These are phyloP conservation scores for Solea solea DNA, from an alignment of 2,113 vertebrate species.

Conservation along the genomic window DNA sequence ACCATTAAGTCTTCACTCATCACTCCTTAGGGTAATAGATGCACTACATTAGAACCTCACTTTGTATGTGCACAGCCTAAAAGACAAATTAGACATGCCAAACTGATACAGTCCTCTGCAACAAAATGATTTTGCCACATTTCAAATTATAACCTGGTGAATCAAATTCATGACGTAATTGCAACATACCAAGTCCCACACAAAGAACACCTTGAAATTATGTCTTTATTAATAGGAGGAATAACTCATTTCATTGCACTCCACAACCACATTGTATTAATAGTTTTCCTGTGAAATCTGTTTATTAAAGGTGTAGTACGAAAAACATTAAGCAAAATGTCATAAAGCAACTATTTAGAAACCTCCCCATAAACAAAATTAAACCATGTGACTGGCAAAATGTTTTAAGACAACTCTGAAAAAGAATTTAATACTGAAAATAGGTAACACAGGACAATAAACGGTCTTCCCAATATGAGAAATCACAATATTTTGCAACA, in stretches of 20 bases:
- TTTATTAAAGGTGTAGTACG: slow-evolving; percentile 79
- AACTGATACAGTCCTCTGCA: no score
- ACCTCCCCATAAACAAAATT: slow-evolving; percentile 66
- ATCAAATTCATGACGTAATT: background rate
- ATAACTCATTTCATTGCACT: slow-evolving; percentile 67
- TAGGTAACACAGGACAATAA: slow-evolving; percentile 76
- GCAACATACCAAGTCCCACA: slow-evolving; percentile 13
- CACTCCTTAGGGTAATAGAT: no score
- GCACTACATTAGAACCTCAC: no score
- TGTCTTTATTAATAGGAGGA: slow-evolving; percentile 72
- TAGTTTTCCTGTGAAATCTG: slow-evolving; percentile 68
- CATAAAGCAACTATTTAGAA: slow-evolving; percentile 72
- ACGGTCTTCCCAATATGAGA: slow-evolving; percentile 87
- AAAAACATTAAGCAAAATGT: slow-evolving; percentile 78
- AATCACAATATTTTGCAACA: slow-evolving; percentile 78
- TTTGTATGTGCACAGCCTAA: no score
- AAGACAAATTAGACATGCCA: no score
- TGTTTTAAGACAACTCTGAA: slow-evolving; percentile 65
- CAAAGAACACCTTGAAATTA: slow-evolving; percentile 50
- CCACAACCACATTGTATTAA: slow-evolving; percentile 67
- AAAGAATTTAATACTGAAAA: slow-evolving; percentile 84
- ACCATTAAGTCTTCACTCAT: no score
- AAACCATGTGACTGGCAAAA: slow-evolving; percentile 69
- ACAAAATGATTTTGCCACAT: no score
- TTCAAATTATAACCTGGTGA: no score